Evolutionary conservation across 2,797 vertebrate genomes (phyloP).

Genomic region (Myotis planiceps): DNA sequence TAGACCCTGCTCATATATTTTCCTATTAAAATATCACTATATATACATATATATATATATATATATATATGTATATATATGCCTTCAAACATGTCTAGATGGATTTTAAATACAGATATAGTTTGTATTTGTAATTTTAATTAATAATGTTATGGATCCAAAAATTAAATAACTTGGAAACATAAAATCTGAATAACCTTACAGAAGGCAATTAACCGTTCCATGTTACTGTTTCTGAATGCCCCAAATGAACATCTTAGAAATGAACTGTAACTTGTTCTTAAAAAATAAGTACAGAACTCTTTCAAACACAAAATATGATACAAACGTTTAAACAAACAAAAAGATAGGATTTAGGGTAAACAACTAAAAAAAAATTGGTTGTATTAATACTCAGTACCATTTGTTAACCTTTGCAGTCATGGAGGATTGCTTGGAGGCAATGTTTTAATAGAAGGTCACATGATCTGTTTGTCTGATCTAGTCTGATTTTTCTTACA

Average conservation of each 20-base stretch:
- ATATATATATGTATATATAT: neutral
- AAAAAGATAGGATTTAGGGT: neutral
- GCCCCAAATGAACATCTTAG: neutral
- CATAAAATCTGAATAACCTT: constrained; percentile 13
- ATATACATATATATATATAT: neutral
- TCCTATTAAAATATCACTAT: neutral
- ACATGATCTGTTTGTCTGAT: neutral
- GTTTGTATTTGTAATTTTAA: constrained; percentile 18
- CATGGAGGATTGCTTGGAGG: neutral
- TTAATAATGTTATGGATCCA: neutral
- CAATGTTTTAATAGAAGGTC: neutral
- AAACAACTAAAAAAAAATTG: neutral
- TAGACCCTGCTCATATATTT: neutral
- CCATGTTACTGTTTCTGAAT: neutral
- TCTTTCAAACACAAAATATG: constrained; percentile 14
- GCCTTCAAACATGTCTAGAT: neutral
- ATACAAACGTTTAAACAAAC: neutral
- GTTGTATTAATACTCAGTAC: neutral
- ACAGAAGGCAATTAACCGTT: neutral
- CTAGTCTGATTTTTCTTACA: neutral
- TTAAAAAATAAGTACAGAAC: neutral
- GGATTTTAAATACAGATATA: neutral
- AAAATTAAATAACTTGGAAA: constrained; percentile 2
- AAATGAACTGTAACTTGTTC: neutral
- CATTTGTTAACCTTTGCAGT: neutral